Evolutionary conservation across 1,140 invertebrate species (phyloP).

Genomic region (Sarcophaga bullata): DNA sequence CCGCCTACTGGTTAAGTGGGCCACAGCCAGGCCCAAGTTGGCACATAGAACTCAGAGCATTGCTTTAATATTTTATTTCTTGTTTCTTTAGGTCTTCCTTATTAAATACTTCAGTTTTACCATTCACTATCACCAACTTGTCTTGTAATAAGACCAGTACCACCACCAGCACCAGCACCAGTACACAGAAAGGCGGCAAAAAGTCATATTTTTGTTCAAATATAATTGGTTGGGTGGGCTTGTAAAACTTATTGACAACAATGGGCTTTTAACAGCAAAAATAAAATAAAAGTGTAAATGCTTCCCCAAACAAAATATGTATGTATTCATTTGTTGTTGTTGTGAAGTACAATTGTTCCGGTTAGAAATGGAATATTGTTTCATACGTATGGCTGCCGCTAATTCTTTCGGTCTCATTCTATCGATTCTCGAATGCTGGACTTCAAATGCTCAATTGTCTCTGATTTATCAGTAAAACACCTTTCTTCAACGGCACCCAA

Average conservation of each 20-base stretch:
- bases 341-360: too few relatives aligned
- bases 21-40: not conserved
- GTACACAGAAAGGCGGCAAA: not conserved
- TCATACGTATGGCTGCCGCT: too few relatives aligned
- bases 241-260: not conserved
- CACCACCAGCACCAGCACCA: too few relatives aligned
- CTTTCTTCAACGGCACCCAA: too few relatives aligned
- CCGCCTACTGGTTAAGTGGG: too few relatives aligned
- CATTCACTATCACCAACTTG: not conserved
- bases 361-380: too few relatives aligned
- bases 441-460: too few relatives aligned
- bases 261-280: not conserved
- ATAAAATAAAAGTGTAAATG: not conserved
- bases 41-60: not conserved
- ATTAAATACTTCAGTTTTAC: not conserved
- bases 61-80: not conserved
- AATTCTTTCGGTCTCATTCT: too few relatives aligned
- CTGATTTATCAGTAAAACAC: too few relatives aligned
- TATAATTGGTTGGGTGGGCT: conserved; percentile 14
- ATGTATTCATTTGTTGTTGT: too few relatives aligned
- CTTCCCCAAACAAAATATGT: not conserved
- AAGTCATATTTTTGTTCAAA: conserved; percentile 12
- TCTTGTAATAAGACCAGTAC: not conserved
- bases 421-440: too few relatives aligned
- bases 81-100: too few relatives aligned